A percentile compares a stretch with the other conserved stretches of the same genome.
Evolutionary conservation across 2,888 invertebrate species (phyloP).

Genomic region (Tryphoninae sp.): DNA sequence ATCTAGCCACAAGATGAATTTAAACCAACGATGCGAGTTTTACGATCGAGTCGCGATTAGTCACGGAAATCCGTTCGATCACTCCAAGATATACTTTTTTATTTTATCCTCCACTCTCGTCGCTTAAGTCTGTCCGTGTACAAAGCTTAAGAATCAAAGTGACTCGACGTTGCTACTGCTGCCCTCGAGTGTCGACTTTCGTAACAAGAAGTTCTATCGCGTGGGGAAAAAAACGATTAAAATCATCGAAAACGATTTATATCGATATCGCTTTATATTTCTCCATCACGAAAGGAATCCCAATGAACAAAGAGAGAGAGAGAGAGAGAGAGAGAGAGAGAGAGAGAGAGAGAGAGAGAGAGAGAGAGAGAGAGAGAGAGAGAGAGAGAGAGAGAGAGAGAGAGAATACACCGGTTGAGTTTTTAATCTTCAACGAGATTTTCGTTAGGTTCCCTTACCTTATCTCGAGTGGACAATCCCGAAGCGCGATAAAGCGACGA

Average conservation of each 20-base stretch:
- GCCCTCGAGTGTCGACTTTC: conserved; percentile 54
- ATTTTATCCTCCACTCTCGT: not conserved
- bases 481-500: conserved; percentile 47
- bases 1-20: too few species aligned
- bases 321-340: not conserved
- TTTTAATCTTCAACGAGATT: not conserved
- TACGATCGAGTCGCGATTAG: conserved; percentile 13
- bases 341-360: not conserved
- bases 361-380: not conserved
- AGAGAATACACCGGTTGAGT: not conserved
- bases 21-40: not conserved
- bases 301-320: too few species aligned
- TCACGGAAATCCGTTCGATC: conserved; percentile 34
- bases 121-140: not conserved
- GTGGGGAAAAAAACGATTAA: conserved; percentile 13
- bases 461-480: conserved; percentile 60
- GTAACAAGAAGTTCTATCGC: conserved; percentile 2
- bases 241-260: conserved; percentile 46
- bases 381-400: not conserved
- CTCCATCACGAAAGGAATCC: not conserved
- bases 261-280: not conserved
- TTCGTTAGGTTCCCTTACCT: conserved; percentile 56
- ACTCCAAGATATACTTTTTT: not conserved
- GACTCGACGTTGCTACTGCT: conserved; percentile 58
- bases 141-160: not conserved